Conservation (phyloP, 2,113 vertebrate species). For the Psettodes erumei region DNA sequence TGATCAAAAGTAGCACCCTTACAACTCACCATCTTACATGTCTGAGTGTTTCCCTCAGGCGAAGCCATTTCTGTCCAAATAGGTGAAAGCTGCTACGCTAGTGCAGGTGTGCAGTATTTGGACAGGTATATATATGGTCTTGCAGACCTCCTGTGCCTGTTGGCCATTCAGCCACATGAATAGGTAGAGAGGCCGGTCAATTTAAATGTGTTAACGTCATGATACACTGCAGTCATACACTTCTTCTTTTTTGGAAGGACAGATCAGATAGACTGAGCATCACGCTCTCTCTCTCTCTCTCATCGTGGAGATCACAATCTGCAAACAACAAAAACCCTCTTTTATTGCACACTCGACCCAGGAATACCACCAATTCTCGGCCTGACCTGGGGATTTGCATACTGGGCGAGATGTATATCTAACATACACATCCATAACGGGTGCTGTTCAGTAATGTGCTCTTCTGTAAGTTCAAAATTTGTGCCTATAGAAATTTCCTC, state of each 20-base stretch:
- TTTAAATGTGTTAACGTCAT: constrained; percentile 80
- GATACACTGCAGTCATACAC: constrained; percentile 53
- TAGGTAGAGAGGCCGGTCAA: constrained; percentile 51
- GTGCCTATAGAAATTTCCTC: not conserved
- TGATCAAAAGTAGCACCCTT: not conserved
- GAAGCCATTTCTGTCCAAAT: constrained; percentile 48
- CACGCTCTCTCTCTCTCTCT: constrained; percentile 22
- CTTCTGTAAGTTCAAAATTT: constrained; percentile 26
- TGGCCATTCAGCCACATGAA: constrained; percentile 45
- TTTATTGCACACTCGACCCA: constrained; percentile 55
- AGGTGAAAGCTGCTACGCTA: constrained; percentile 12
- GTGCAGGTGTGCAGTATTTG: constrained; percentile 54
- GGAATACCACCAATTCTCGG: constrained; percentile 57
- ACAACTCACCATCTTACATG: constrained; percentile 81
- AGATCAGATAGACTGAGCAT: constrained; percentile 67
- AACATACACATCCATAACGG: constrained; percentile 7
- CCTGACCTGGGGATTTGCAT: constrained; percentile 78
- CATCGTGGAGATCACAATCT: constrained; percentile 70
- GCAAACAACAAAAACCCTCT: constrained; percentile 57
- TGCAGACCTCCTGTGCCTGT: constrained; percentile 56
- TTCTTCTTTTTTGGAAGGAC: constrained; percentile 83
- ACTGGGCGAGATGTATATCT: constrained; percentile 41
- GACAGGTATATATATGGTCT: constrained; percentile 72
- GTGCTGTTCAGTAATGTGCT: constrained; percentile 15
- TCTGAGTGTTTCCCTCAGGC: constrained; percentile 47